Base-by-base conservation (phyloP, 92 coral and sea anemone genomes). In the Porites divaricata region DNA sequence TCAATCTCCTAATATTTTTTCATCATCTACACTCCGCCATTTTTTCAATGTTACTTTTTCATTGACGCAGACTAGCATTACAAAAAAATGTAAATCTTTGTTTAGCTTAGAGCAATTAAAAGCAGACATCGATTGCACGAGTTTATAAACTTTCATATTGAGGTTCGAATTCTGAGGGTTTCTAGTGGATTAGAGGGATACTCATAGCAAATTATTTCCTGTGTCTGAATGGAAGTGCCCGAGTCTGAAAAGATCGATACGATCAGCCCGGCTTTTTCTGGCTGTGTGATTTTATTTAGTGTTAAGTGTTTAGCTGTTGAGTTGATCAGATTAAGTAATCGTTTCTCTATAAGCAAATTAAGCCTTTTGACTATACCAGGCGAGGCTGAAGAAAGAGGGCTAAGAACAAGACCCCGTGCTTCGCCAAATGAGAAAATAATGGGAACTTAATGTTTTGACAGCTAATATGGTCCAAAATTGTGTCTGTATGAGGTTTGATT, bases 51-150 rank as follows among this genome's bases (percentile, higher is more conserved):
- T 35, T 35, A 35, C 45, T 35, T 35, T 35, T 35, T 35, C 45
- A 6, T 35, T 35, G 14, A 54, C 16, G 16, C 59, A 54, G 59
- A 54, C 16, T 54, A 15, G 59, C 16, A 54, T 35, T 35, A 35
- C 45, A 35, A 25, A 15, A 50, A 66, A 14, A 66, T 78, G 83
- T 63, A 77, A 49, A 77, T 77, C 3, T 14, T 78, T 52, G 28
- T 63, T 49, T 73, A 22, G 16, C 19, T 2, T 11, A 11, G 67
- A 45, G 13, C 48, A 49, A 63, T 63, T 64, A 35, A 48, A 49
- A 59, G 69, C 80, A 76, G 59, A 76, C 69, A 78, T 48, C 15
- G 9, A 50, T 19, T 49, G 6, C 4, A 3, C 4, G 45, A 35
- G 45, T 35, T 35, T 35, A 5, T 35, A 35, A 35, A 35, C 45